Percentiles rank a stretch among this genome's conserved stretches.
phyloP scores from a whole-genome alignment of 2,113 vertebrate genomes.

The Vulpes vulpes region DNA sequence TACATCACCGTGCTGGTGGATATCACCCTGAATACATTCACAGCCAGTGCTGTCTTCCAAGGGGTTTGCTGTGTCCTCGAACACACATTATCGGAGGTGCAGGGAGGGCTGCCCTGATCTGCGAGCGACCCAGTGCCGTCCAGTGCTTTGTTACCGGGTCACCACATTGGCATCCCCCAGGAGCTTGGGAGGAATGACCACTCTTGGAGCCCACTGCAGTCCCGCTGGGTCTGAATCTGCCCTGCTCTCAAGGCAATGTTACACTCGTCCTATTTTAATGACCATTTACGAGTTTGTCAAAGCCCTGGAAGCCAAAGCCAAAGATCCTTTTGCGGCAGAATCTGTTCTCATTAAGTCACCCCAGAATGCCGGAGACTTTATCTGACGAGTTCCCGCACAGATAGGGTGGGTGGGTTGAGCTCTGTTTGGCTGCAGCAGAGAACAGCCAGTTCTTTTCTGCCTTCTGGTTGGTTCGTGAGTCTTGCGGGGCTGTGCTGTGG shows the following conservation, averaged over 20 bases:
- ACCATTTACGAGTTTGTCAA: not conserved
- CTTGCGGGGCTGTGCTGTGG: not conserved
- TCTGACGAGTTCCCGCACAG: not conserved
- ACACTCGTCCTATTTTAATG: not conserved
- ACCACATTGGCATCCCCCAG: not conserved
- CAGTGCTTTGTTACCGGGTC: not conserved
- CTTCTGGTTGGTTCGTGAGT: not conserved
- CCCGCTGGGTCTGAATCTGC: not conserved
- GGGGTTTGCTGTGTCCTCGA: not conserved
- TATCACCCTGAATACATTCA: not conserved
- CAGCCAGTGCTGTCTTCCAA: not conserved
- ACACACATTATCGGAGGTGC: not conserved
- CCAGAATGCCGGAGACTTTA: not conserved
- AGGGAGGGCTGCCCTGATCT: too few relatives aligned
- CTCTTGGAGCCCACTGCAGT: not conserved
- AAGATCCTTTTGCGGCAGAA: not conserved
- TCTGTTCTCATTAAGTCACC: conserved; percentile 22
- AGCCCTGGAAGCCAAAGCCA: not conserved
- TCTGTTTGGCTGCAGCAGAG: not conserved
- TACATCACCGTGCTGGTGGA: too few relatives aligned
- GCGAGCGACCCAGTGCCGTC: not conserved
- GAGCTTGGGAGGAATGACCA: not conserved
- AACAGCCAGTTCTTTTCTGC: not conserved
- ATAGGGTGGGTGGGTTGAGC: not conserved
- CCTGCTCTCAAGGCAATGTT: not conserved